Conservation (phyloP, 2,888 invertebrate genomes). For the Carabus problematicus region DNA sequence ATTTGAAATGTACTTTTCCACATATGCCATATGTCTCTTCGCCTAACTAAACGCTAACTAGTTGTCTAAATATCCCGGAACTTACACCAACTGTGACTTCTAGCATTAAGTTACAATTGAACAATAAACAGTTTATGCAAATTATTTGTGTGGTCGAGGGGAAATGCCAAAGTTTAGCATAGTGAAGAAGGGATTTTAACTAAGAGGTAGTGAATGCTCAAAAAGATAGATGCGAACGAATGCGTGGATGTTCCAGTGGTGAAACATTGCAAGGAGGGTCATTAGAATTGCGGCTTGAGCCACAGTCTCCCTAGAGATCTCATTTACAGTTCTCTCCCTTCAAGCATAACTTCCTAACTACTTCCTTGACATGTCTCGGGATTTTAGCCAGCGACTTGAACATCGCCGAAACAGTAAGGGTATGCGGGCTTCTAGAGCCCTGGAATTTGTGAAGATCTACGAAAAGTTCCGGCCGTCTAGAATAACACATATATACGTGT, state of each 20-base stretch:
- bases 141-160: slow-evolving; percentile 1
- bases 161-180: slow-evolving; percentile 9
- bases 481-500: too few species aligned
- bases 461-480: neutral
- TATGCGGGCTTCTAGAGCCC: neutral
- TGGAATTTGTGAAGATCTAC: slow-evolving; percentile 1
- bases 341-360: slow-evolving; percentile 34
- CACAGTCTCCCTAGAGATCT: slow-evolving; percentile 29
- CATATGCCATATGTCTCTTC: too few species aligned
- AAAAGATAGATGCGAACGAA: too few species aligned
- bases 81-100: neutral
- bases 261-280: slow-evolving; percentile 17
- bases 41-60: too few species aligned
- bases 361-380: slow-evolving; percentile 35
- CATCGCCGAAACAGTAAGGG: neutral
- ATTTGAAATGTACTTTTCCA: too few species aligned
- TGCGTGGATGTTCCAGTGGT: neutral
- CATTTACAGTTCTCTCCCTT: slow-evolving; percentile 36
- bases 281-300: slow-evolving; percentile 37
- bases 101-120: slow-evolving; percentile 31
- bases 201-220: too few species aligned
- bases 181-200: slow-evolving; percentile 1
- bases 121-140: slow-evolving; percentile 36
- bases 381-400: neutral
- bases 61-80: too few species aligned